Evolutionary conservation across 2,888 invertebrate species (phyloP).

Genomic region (Dromius quadrimaculatus): DNA sequence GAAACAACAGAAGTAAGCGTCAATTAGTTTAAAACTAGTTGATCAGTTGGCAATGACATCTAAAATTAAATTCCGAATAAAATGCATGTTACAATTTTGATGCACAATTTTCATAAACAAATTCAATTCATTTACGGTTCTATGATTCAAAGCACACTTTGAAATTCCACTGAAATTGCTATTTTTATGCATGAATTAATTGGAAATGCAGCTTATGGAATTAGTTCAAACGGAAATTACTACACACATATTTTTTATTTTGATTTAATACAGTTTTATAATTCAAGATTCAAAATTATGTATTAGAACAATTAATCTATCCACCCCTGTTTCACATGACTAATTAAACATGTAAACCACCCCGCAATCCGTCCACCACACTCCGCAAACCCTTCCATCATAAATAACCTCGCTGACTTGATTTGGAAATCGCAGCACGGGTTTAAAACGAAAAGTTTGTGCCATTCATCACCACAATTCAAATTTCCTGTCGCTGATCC

Average conservation of each 20-base stretch:
- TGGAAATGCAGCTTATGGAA: no score
- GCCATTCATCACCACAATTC: constrained; percentile 44
- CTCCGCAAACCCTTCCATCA: constrained; percentile 28
- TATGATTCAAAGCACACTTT: neutral
- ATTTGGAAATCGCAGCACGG: constrained; percentile 40
- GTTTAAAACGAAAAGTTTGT: constrained; percentile 47
- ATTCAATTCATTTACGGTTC: constrained; percentile 13
- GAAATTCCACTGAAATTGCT: constrained; percentile 13
- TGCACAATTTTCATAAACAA: constrained; percentile 35
- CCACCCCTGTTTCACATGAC: constrained; percentile 1
- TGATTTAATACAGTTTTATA: no score
- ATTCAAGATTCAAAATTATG: no score
- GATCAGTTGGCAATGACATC: no score
- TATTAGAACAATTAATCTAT: constrained; percentile 16
- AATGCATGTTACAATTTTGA: constrained; percentile 22
- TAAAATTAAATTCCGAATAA: constrained; percentile 24
- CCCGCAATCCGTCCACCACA: neutral
- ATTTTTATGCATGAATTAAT: no score
- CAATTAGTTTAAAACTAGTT: no score
- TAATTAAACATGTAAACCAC: constrained; percentile 31
- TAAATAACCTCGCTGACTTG: constrained; percentile 37
- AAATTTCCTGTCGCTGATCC: constrained; percentile 44
- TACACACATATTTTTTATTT: no score
- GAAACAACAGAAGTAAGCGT: no score
- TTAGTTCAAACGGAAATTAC: no score